Evolutionary conservation across 1,140 invertebrate species (phyloP), one percentile per base, ranked within the genome.

Genomic region (Pseudoatta argentina): DNA sequence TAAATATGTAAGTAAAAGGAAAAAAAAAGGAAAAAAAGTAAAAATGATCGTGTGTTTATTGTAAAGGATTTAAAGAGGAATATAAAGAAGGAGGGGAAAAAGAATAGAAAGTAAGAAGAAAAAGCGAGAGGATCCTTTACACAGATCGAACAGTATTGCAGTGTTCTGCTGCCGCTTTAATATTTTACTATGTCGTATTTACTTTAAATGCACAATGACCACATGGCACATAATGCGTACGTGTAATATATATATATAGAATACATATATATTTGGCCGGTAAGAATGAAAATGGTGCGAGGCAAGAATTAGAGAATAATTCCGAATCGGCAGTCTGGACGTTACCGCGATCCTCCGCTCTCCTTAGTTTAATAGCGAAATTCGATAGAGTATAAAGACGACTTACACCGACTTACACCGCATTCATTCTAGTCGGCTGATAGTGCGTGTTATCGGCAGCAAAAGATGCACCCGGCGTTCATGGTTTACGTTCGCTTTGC

Each of bases 141-240:
- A 91, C 87, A 85, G 78, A 76, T 92, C 76, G 87, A 89, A 90
- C 88, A 91, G 86, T 92, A 92, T 92, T 88, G 88, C 88, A 92
- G 87, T 86, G 75, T 73, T 89, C 86, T 88, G 91, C 91, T 93
- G 73, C 77, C 89, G 87, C 86, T 93, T 92, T 91, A 86, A 91
- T 88, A 82, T 92, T 92, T 90, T 91, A 91, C 86, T 93, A 91
- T 87, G 57, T 92, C 86, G 66, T 87, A 83, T 89, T 92, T 90
- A 87, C 86, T 90, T 89, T 90, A 87, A 89, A 88, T 91, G 92
- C 92, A 93, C 92, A 93, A 93, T 91, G 85, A 91, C 87, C 79
- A 89, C 71, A 87, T 76, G n/a, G 75, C 53, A 86, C 77, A 81
- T n/a, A 83, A 61, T 44, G 82, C 53, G 39, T 69, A 61, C 24